Base-by-base conservation (phyloP, 92 coral and sea anemone genomes). In the Zoanthus sansibaricus region DNA sequence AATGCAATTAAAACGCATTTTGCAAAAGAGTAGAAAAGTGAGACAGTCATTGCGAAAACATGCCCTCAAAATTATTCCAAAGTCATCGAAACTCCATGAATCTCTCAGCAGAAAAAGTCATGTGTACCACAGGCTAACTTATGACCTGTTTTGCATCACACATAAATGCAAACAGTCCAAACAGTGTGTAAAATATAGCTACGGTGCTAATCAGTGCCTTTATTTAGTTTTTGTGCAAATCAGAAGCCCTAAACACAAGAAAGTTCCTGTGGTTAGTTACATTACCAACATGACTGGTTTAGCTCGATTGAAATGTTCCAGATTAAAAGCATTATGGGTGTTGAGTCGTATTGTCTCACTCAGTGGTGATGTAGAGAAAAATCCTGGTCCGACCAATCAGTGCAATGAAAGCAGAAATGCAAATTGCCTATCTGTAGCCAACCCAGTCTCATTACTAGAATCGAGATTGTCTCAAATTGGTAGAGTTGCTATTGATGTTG, bases 331-430 rank as follows among this genome's bases (percentile, higher is more conserved):
- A 17, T 73, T 84, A 72, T 84, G 58, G 71, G 88, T 84, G 55
- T 72, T 71, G 51, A 72, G 52, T 72, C 73, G 72, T 5, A 51
- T 72, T 54, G 54, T 72, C 31, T 72, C 72, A 30, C 37, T 72
- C 21, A 84, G 88, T 84, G 88, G 88, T 72, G 80, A 72, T 54
- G 55, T 83, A 70, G 77, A 83, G 87, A 21, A 83, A 18, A 83
- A 83, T 18, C 87, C 78, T 68, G 77, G 77, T 21, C 87, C 78
- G 25, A 12, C 15, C 87, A 83, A 25, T 83, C 87, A 83, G 51
- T 69, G 14, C 61, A 84, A 72, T 84, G 79, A 55, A 30, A 73
- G 66, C 88, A 84, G 30, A 55, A 84, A 72, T 84, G 72, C 71
- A 72, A 83, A 21, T 71, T 6, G 25, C 51, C 79, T 31, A 71